These are phyloP conservation scores for Dynastes hyllus DNA, from an alignment of 2,888 invertebrate species.

Conservation along the genomic window DNA sequence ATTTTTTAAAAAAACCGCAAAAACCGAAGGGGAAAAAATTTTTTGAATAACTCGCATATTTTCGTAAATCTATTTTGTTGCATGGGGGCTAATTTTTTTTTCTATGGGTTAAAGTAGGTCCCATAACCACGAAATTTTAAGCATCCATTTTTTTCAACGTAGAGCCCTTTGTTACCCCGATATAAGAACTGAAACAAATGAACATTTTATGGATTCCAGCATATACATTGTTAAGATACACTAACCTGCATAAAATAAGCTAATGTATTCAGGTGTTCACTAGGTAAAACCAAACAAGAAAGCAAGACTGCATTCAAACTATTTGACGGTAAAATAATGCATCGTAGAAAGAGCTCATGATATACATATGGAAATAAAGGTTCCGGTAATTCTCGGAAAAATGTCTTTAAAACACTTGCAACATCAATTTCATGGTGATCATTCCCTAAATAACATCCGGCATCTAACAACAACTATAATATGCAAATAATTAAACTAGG, in stretches of 20 bases:
- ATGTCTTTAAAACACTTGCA: slow-evolving; percentile 89
- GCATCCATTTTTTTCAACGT: slow-evolving; percentile 88
- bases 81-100: slow-evolving; percentile 73
- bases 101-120: slow-evolving; percentile 88
- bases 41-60: slow-evolving; percentile 82
- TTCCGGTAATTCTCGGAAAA: slow-evolving; percentile 88
- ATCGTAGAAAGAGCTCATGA: slow-evolving; percentile 85
- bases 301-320: slow-evolving; percentile 78
- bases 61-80: slow-evolving; percentile 78
- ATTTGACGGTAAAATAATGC: slow-evolving; percentile 76
- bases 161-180: slow-evolving; percentile 80
- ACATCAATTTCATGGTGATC: slow-evolving; percentile 88
- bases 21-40: slow-evolving; percentile 63
- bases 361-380: slow-evolving; percentile 83
- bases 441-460: slow-evolving; percentile 80
- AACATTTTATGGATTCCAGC: slow-evolving; percentile 10
- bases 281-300: slow-evolving; percentile 82
- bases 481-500: slow-evolving; percentile 26
- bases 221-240: not conserved
- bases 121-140: slow-evolving; percentile 90
- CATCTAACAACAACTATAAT: slow-evolving; percentile 79
- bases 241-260: slow-evolving; percentile 86
- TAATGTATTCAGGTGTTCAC: slow-evolving; percentile 84
- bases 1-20: not conserved
- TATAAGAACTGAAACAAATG: slow-evolving; percentile 76